These are phyloP conservation scores for Caenorhabditis sp. DNA, from an alignment of 2,888 invertebrate species.

Conservation along the genomic window DNA sequence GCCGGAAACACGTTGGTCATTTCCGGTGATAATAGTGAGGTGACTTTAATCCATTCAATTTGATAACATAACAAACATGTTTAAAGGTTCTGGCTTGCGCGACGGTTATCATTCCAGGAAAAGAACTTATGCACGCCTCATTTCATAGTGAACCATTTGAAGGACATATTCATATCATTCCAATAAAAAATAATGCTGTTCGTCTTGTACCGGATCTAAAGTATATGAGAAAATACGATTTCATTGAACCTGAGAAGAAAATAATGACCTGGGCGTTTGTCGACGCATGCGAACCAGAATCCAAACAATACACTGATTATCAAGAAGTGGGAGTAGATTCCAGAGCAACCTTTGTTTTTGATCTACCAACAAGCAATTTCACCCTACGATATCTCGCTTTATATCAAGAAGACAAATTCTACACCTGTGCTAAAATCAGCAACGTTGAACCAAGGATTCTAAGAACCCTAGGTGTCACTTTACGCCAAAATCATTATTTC, in stretches of 20 bases:
- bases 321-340: constrained; percentile 55
- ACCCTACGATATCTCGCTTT: constrained; percentile 45
- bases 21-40: constrained; percentile 43
- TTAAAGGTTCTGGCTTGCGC: constrained; percentile 56
- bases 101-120: constrained; percentile 53
- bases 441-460: constrained; percentile 49
- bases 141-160: constrained; percentile 57
- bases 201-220: constrained; percentile 57
- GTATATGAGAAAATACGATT: constrained; percentile 44
- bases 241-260: constrained; percentile 41
- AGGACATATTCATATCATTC: constrained; percentile 57
- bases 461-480: constrained; percentile 39
- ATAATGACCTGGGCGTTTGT: constrained; percentile 60
- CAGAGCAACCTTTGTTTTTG: constrained; percentile 48
- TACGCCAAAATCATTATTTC: constrained; percentile 43
- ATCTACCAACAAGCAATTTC: constrained; percentile 43
- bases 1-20: constrained; percentile 54
- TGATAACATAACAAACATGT: constrained; percentile 1
- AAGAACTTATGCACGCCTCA: constrained; percentile 47
- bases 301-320: constrained; percentile 30
- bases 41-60: constrained; percentile 1
- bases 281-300: constrained; percentile 32
- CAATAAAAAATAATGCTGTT: constrained; percentile 45
- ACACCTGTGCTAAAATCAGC: constrained; percentile 48
- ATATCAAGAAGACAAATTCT: constrained; percentile 40